phyloP scores from a whole-genome alignment of 2,797 vertebrate genomes.

The Megalops cyprinoides region DNA sequence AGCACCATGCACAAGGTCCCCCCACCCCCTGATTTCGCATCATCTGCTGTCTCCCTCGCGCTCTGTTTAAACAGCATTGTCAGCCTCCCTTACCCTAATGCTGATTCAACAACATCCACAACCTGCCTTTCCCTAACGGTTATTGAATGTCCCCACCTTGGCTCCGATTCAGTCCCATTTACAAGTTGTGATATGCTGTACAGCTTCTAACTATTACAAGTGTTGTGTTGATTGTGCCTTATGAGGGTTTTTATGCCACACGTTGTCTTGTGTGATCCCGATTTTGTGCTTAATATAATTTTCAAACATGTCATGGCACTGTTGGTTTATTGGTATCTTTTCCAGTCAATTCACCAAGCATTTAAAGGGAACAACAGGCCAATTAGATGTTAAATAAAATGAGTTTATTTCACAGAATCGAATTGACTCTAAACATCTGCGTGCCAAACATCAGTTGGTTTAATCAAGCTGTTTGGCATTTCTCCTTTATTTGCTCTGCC shows the following conservation, averaged over 20 bases:
- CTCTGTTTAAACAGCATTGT: no score
- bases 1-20: no score
- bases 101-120: background rate
- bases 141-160: background rate
- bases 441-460: constrained; percentile 44
- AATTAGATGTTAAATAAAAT: constrained; percentile 61
- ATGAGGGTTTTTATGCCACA: background rate
- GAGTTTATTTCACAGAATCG: constrained; percentile 60
- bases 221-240: background rate
- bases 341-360: constrained; percentile 59
- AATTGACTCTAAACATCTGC: constrained; percentile 56
- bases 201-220: background rate
- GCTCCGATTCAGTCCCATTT: constrained; percentile 1
- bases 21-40: no score
- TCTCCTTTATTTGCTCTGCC: constrained; percentile 3
- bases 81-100: no score
- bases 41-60: no score
- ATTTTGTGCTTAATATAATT: background rate
- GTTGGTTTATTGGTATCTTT: constrained; percentile 57
- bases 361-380: constrained; percentile 64
- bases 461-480: constrained; percentile 32
- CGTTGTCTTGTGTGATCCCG: background rate
- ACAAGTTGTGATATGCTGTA: background rate
- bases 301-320: constrained; percentile 13
- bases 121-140: background rate